Conservation (phyloP, 2,113 vertebrate species). For the Daphoenositta chrysoptera region DNA sequence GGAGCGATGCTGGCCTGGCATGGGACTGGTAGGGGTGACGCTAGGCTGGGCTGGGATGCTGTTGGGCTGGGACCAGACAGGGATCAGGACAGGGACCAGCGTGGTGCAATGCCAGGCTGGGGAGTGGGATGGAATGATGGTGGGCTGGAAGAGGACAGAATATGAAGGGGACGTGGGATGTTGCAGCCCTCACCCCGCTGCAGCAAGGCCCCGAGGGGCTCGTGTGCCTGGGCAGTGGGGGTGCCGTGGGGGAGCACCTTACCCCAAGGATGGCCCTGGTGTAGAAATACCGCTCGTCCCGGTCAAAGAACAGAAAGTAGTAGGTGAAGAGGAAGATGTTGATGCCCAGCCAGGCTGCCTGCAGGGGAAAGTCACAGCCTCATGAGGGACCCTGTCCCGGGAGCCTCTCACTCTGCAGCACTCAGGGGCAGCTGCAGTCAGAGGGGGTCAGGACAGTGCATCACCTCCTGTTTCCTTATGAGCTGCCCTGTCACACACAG, state of each 20-base stretch:
- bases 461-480: not conserved
- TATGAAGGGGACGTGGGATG: fast-evolving
- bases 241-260: slow-evolving; percentile 20
- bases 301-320: slow-evolving; percentile 80
- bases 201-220: not conserved
- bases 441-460: fast-evolving
- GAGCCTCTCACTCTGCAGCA: not conserved
- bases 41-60: not conserved
- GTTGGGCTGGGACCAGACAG: not conserved
- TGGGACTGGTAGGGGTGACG: too few species aligned
- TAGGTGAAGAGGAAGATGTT: slow-evolving; percentile 86
- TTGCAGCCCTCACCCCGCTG: not conserved
- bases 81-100: not conserved
- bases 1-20: not conserved
- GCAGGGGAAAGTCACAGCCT: not conserved
- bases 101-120: not conserved
- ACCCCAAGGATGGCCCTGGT: slow-evolving; percentile 87
- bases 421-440: fast-evolving
- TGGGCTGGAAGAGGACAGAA: not conserved
- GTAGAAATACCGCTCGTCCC: slow-evolving; percentile 74
- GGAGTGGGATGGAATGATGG: fast-evolving
- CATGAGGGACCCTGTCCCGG: fast-evolving
- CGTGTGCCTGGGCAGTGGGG: not conserved
- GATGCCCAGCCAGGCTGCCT: slow-evolving; percentile 86
- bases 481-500: fast-evolving